phyloP scores from a whole-genome alignment of 2,888 invertebrate species.

The Netelia inedita region DNA sequence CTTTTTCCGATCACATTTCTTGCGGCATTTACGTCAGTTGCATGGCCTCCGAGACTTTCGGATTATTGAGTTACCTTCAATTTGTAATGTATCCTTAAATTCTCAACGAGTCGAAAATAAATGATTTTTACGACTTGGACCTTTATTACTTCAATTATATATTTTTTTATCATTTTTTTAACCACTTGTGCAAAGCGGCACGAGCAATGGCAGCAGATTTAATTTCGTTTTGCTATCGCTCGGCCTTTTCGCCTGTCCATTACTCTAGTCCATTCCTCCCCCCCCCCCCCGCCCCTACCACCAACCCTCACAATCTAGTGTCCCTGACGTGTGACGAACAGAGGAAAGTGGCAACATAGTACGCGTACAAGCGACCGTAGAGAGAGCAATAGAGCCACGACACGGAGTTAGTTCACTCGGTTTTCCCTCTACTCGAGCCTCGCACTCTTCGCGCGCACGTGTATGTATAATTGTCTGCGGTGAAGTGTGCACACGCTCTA shows the following conservation, averaged over 20 bases:
- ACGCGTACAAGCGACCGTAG: neutral
- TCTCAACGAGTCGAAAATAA: no score
- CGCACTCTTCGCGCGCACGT: neutral
- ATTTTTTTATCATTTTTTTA: no score
- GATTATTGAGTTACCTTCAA: no score
- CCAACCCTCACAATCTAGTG: neutral
- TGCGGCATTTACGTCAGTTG: no score
- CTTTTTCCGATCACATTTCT: no score
- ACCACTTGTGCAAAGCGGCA: no score
- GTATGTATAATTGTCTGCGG: slow-evolving; percentile 32
- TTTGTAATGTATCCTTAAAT: no score
- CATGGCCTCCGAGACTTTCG: no score
- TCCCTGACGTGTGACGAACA: neutral
- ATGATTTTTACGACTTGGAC: no score
- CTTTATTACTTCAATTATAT: no score
- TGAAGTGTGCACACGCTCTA: slow-evolving; percentile 24
- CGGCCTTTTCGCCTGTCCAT: neutral
- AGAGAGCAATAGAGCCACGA: slow-evolving; percentile 18
- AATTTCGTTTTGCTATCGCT: slow-evolving; percentile 25
- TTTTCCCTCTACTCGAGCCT: slow-evolving; percentile 14
- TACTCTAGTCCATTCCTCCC: neutral
- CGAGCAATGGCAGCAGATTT: neutral
- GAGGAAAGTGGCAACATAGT: neutral
- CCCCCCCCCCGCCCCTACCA: neutral
- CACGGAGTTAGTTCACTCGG: slow-evolving; percentile 13